A percentile compares a stretch with the other conserved stretches of the same genome.
Conservation (phyloP, 2,113 vertebrate genomes). For the Catagonus wagneri region DNA sequence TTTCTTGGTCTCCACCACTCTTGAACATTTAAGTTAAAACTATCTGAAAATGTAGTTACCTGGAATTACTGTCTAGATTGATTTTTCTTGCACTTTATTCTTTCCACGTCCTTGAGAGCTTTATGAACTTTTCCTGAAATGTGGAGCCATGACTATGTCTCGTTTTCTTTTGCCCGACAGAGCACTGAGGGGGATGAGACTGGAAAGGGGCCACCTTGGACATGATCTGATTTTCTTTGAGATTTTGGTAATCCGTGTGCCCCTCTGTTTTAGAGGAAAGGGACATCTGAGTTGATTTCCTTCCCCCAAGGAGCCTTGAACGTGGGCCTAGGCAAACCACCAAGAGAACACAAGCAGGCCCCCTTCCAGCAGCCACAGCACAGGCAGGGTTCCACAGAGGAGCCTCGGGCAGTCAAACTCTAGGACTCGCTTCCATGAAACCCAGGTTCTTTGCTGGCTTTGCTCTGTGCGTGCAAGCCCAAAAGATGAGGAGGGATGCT, state of each 20-base stretch:
- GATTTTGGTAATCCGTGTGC: neutral
- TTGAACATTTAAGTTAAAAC: neutral
- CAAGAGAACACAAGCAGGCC: neutral
- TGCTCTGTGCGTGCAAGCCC: neutral
- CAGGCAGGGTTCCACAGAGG: neutral
- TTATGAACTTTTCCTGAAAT: neutral
- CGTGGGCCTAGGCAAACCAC: neutral
- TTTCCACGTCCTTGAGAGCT: neutral
- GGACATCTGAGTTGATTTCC: neutral
- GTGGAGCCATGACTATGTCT: neutral
- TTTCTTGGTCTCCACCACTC: neutral
- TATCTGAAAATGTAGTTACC: neutral
- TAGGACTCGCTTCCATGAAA: neutral
- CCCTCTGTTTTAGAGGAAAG: neutral
- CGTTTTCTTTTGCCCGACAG: neutral
- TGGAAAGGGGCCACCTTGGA: neutral
- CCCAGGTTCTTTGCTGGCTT: neutral
- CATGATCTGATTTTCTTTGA: neutral
- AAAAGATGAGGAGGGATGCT: neutral
- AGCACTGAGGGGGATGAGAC: neutral
- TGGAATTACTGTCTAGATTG: neutral
- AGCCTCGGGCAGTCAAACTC: neutral
- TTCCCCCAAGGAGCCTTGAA: neutral
- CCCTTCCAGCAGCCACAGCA: neutral
- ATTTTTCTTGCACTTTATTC: neutral